Base-by-base conservation (phyloP, 2,113 vertebrate genomes). In the Steatornis caripensis region DNA sequence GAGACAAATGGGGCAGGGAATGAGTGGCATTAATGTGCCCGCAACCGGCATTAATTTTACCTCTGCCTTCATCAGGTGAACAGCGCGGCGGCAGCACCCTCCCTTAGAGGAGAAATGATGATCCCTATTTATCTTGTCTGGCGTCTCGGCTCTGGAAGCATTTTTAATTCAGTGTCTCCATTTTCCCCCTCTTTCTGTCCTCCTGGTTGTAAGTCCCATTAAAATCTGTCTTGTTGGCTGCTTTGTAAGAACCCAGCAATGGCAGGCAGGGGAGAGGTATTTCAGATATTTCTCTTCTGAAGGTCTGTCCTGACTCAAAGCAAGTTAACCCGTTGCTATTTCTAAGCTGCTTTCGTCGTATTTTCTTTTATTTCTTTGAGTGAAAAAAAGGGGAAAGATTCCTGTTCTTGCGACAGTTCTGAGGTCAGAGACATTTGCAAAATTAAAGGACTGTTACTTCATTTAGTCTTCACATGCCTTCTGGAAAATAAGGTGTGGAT, bases 81-180 rank as follows among this genome's bases (percentile, higher is more conserved):
- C 62, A 22, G 84, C 0, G 1, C 91, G 12, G 84, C 5, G 2
- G 85, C 92, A 93, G 88, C 92, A 61, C 87, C 76, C 86, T 68
- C 68, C 82, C 76, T 3, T 13, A 24, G 78, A 39, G 76, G 4
- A 95, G 93, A 69, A 95, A 75, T 78, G 86, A 95, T 95, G 92
- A 60, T 84, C 90, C 14, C 90, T 68, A 87, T 96, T 94, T 83
- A 71, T 96, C 96, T 95, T 77, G 26, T 45, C 85, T 65, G 72
- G 58, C 1, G 0, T 23, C 43, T 58, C 78, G 32, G 93, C 79
- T 84, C 88, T 71, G 72, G 92, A 70, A 88, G 82, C 92, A 92
- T 95, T 95, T 94, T 94, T 93, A 94, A 92, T 96, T 93, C 95
- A 30, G 26, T 70, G 94, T 86, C 77, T 80, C 88, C 76, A 43